Base-by-base conservation (phyloP, 2,113 vertebrate species). In the Grus americana region DNA sequence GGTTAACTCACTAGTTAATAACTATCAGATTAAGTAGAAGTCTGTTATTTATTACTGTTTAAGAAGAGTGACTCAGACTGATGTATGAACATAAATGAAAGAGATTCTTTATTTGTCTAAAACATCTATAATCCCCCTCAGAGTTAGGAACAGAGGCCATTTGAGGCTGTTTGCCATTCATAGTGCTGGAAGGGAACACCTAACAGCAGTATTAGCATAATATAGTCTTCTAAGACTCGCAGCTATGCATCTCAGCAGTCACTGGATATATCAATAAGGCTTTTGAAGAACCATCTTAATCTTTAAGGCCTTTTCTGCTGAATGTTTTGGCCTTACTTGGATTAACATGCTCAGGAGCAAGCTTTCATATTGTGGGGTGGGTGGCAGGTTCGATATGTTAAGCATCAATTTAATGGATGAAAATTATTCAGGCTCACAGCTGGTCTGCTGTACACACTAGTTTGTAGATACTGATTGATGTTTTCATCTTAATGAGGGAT, bases 401-500 rank as follows among this genome's bases (percentile, higher is more conserved):
- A 91, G 44, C 75, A 52, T 92, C 83, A 80, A 4, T 88, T 91
- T 88, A 79, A 34, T 75, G 62, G 67, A 82, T 93, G 49, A 59
- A 86, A 82, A 90, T 76, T 21, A 76, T 76, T 88, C 34, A 76
- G 75, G 32, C 62, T 95, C 62, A 82, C 71, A 95, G 47, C 86
- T 95, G 71, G 49, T 79, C 38, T 90, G 52, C 86, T 91, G 71
- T 76, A 80, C 36, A 44, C 32, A 22, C 58, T 86, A 24, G 62
- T 86, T 88, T 84, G 72, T 72, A 88, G 66, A 83, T 93, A 75
- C 49, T 75, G 62, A 92, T 86, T 86, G 66, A 91, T 67, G 47
- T 88, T 92, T 93, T 92, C 79, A 47, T 86, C 83, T 44, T 88
- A 91, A 92, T 52, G 79, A 92, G 79, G n/a, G 52, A 95, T 79